These are phyloP conservation scores for Pyrocephalus nanus DNA, from an alignment of 2,797 vertebrate genomes.

Conservation along the genomic window DNA sequence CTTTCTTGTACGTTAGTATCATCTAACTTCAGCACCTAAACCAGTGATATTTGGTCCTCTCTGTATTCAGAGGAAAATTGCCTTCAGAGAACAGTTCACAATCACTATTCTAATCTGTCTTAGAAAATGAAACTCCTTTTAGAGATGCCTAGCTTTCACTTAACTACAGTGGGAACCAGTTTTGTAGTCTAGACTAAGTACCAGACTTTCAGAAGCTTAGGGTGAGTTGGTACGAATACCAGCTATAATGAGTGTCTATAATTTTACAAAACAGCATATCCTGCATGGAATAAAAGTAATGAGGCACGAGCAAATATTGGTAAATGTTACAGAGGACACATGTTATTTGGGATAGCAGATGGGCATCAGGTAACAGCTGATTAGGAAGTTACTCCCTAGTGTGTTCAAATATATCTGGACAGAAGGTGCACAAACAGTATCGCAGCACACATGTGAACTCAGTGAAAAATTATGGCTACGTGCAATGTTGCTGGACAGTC, in stretches of 20 bases:
- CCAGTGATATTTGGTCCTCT: background rate
- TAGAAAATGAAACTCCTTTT: background rate
- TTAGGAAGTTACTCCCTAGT: constrained; percentile 22
- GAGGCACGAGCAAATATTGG: background rate
- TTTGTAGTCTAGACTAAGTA: background rate
- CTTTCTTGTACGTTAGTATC: background rate
- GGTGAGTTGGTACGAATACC: background rate
- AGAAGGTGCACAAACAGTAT: constrained; percentile 32
- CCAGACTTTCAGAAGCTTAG: background rate
- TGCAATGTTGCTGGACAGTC: background rate
- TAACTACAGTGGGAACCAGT: background rate
- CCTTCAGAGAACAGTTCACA: background rate
- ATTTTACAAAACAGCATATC: background rate
- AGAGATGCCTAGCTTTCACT: background rate
- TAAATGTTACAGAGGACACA: constrained; percentile 11
- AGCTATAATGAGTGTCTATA: background rate
- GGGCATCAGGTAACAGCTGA: constrained; percentile 49
- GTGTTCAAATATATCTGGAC: constrained; percentile 43
- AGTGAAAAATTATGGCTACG: constrained; percentile 38
- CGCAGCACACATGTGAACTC: background rate
- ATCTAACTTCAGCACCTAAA: background rate
- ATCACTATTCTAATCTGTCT: background rate
- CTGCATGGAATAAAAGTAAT: background rate
- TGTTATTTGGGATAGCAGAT: constrained; percentile 34
- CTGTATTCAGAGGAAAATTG: background rate